phyloP scores from a whole-genome alignment of 92 coral and sea anemone species.

The Pocillopora grandis region DNA sequence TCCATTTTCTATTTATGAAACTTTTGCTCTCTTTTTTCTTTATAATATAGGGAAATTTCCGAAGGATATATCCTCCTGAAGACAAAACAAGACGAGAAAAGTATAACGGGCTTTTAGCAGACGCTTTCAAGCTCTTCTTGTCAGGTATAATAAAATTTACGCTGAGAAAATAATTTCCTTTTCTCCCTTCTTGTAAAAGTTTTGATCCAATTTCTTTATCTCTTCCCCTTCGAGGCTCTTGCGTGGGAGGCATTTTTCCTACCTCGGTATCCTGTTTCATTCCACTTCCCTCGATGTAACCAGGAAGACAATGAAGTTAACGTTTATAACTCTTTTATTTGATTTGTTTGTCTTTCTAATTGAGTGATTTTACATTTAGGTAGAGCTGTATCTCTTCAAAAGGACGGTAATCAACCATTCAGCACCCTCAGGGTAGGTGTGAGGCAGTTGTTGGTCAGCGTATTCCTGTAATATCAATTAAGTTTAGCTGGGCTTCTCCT shows the following conservation, averaged over 20 bases:
- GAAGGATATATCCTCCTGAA: constrained; percentile 89
- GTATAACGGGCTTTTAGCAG: constrained; percentile 87
- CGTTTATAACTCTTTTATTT: not conserved
- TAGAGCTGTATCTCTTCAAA: constrained; percentile 80
- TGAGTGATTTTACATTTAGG: constrained; percentile 44
- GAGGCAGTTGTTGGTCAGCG: not conserved
- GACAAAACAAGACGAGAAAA: constrained; percentile 79
- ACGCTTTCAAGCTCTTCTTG: constrained; percentile 84
- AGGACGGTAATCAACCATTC: constrained; percentile 78
- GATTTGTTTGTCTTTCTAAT: not conserved
- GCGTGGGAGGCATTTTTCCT: no score
- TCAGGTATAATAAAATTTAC: constrained; percentile 61
- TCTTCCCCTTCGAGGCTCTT: no score
- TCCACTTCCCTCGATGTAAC: no score
- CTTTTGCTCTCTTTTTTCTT: not conserved
- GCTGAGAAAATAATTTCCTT: not conserved
- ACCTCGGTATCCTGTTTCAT: no score
- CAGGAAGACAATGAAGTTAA: no score
- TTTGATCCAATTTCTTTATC: no score
- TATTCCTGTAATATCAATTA: not conserved
- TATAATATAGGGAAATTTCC: constrained; percentile 73
- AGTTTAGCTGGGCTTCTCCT: no score
- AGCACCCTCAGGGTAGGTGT: constrained; percentile 83
- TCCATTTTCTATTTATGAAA: not conserved
- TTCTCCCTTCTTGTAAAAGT: no score